Evolutionary conservation across 2,888 invertebrate species (phyloP).

Genomic region (Kuschelorhynchus macadamiae): DNA sequence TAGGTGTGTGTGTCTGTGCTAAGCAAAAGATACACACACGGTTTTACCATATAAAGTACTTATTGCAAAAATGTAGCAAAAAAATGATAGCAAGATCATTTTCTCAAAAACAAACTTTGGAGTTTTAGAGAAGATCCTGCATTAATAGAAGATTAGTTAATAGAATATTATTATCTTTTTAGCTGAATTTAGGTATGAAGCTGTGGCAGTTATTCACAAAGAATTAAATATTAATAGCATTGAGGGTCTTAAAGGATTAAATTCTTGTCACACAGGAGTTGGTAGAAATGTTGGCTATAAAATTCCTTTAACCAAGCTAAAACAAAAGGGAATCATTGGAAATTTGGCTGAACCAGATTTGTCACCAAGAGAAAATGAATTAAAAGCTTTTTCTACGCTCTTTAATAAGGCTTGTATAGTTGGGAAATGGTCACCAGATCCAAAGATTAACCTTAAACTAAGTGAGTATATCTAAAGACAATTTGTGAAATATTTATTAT

Average conservation of each 20-base stretch:
- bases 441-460: slow-evolving; percentile 77
- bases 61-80: too few relatives aligned
- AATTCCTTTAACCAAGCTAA: slow-evolving; percentile 83
- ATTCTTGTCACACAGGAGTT: slow-evolving; percentile 90
- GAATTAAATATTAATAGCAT: slow-evolving; percentile 78
- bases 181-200: slow-evolving; percentile 86
- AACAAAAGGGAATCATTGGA: slow-evolving; percentile 77
- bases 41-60: too few relatives aligned
- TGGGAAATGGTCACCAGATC: slow-evolving; percentile 85
- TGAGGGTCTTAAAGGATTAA: slow-evolving; percentile 80
- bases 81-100: too few relatives aligned
- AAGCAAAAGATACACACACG: too few relatives aligned
- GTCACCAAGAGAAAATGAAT: slow-evolving; percentile 84
- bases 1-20: too few relatives aligned
- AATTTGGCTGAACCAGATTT: slow-evolving; percentile 78
- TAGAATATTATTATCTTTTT: too few relatives aligned
- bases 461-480: slow-evolving; percentile 72
- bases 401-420: slow-evolving; percentile 90
- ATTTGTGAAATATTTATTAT: not conserved
- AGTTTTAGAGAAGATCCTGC: too few relatives aligned
- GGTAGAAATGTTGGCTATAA: slow-evolving; percentile 92
- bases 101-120: too few relatives aligned
- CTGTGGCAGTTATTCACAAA: slow-evolving; percentile 85
- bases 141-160: too few relatives aligned
- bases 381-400: slow-evolving; percentile 84